A percentile compares a stretch with the other conserved stretches of the same genome.
These are phyloP conservation scores for Cistogaster globosa DNA, from an alignment of 2,888 invertebrate species.

Conservation along the genomic window DNA sequence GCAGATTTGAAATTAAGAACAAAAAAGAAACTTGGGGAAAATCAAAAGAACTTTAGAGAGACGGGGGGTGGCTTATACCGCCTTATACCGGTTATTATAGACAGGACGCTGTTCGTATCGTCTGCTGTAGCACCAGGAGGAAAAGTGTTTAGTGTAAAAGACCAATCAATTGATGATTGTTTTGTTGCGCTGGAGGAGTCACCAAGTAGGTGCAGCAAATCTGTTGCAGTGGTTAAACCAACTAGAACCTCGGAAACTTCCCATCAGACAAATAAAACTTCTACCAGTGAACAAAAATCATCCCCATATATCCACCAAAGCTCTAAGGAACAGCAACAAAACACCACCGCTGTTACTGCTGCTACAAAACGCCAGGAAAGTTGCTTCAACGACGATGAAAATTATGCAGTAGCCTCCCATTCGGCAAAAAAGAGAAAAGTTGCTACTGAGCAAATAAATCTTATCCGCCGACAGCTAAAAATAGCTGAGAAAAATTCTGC, in stretches of 20 bases:
- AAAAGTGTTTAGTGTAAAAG: background rate
- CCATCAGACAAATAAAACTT: too few relatives aligned
- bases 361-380: slow-evolving; percentile 4
- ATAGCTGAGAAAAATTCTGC: slow-evolving; percentile 11
- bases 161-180: slow-evolving; percentile 1
- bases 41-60: background rate
- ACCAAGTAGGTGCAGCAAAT: background rate
- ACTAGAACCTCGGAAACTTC: too few relatives aligned
- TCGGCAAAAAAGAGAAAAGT: slow-evolving; percentile 32
- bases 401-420: background rate
- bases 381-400: background rate
- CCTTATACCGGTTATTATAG: slow-evolving; percentile 4
- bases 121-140: slow-evolving; percentile 1
- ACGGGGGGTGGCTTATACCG: slow-evolving; percentile 9
- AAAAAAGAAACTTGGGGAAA: slow-evolving; percentile 16
- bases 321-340: too few relatives aligned
- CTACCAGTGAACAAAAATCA: too few relatives aligned
- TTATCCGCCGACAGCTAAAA: slow-evolving; percentile 42
- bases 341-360: background rate
- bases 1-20: slow-evolving; percentile 21
- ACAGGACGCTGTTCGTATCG: slow-evolving; percentile 5
- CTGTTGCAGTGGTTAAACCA: background rate
- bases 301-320: too few relatives aligned
- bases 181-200: slow-evolving; percentile 6
- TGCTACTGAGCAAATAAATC: background rate